Base-by-base conservation (phyloP, 2,113 vertebrate genomes). In the Beaufortia kweichowensis region DNA sequence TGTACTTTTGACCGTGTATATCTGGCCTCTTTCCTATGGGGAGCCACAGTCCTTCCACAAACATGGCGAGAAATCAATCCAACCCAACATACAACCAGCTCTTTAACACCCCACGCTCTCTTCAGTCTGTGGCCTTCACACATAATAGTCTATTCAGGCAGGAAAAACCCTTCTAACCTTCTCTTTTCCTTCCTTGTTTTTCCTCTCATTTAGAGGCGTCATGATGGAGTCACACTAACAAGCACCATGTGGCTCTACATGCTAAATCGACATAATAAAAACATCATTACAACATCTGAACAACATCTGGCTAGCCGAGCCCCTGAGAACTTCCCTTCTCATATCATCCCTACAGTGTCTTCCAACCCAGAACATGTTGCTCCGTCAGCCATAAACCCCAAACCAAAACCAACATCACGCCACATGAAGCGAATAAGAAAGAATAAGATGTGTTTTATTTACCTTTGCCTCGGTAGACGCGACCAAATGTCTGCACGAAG, bases 141-240 rank as follows among this genome's bases (percentile, higher is more conserved):
- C 31, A 55, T n/a, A 82, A 48, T 19, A 81, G 84, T 87, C 89
- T 85, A 82, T 85, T 84, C 17, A 15, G 53, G 48, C 19, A 33
- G 56, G 63, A 64, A 82, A 75, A 59, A 1, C 2, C 43, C 75
- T 61, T 53, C 59, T 53, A 28, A n/a, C 56, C 78, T 76, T 77
- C 76, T 70, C 56, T 55, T n/a, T n/a, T 26, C 23, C 67, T 35
- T 74, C 65, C 79, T 71, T 46, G 55, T 75, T 63, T 78, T 60
- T 73, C 55, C 78, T 72, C 68, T 28, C 60, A 24, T 63, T 59
- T 28, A 63, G 5, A 61, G 53, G 10, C 28, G 59, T 62, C 71
- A 60, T 23, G 66, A 35, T 14, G 59, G 77, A 75, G 61, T 66
- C 66, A 1, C 17, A 26, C 72, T 76, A 76, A 82, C 61, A 31